phyloP scores from a whole-genome alignment of 1,140 invertebrate species.

The Melanaphis sacchari region DNA sequence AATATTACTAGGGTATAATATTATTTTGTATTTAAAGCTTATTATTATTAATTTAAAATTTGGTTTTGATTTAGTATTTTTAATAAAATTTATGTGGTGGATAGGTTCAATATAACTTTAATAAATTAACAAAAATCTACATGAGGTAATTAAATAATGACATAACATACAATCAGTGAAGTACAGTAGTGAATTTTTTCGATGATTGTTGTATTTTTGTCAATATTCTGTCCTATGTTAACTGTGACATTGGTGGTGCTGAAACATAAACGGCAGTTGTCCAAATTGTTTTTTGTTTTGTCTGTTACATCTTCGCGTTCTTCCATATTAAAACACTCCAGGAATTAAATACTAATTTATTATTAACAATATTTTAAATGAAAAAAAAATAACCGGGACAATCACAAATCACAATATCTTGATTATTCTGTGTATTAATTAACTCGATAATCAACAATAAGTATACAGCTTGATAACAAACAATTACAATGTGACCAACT shows the following conservation, averaged over 20 bases:
- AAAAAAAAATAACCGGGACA: slow-evolving; percentile 16
- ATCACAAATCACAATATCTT: background rate
- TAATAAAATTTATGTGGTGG: background rate
- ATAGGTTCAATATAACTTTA: background rate
- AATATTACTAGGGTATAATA: background rate
- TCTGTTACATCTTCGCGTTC: background rate
- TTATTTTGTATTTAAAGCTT: background rate
- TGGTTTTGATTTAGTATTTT: background rate
- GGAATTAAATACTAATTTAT: too few species aligned
- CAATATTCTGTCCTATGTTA: background rate
- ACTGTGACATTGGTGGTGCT: background rate
- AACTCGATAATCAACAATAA: background rate
- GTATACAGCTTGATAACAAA: background rate
- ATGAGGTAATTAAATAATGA: background rate
- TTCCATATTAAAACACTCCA: slow-evolving; percentile 15
- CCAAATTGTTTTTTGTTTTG: background rate
- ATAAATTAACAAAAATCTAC: background rate
- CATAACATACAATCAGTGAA: slow-evolving; percentile 35
- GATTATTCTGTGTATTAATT: background rate
- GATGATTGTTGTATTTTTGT: background rate
- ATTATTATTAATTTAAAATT: background rate
- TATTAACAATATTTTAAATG: background rate
- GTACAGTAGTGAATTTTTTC: slow-evolving; percentile 50
- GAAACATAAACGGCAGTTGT: slow-evolving; percentile 8
- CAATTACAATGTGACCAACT: slow-evolving; percentile 4